Evolutionary conservation across 2,888 invertebrate species (phyloP).

Genomic region (Dasypolia templi): DNA sequence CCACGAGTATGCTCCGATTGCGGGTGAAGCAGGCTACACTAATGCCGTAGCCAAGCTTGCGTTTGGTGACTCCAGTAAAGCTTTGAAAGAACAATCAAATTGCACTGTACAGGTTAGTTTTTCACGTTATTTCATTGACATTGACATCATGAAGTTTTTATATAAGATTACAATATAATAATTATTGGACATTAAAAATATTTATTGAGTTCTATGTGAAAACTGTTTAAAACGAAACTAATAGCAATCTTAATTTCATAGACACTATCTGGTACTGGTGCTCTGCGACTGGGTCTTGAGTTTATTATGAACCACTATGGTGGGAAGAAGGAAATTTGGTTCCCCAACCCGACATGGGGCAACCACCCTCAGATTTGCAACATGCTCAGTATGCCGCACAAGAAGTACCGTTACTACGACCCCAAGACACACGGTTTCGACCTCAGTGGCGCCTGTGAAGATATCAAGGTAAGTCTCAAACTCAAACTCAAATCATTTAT

Average conservation of each 20-base stretch:
- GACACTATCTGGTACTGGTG: conserved; percentile 99
- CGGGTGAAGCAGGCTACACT: conserved; percentile 96
- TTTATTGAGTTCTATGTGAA: too few species aligned
- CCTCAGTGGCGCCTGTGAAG: conserved; percentile 96
- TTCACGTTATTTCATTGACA: not conserved
- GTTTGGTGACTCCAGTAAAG: conserved; percentile 94
- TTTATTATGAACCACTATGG: conserved; percentile 96
- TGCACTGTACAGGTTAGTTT: conserved; percentile 93
- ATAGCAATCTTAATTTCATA: conserved; percentile 83
- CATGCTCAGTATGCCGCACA: conserved; percentile 95
- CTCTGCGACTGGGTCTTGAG: conserved; percentile 97
- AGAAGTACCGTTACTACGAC: conserved; percentile 98
- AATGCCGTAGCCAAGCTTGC: conserved; percentile 96
- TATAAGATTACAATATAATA: not conserved
- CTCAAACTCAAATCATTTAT: too few species aligned
- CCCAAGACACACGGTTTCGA: conserved; percentile 98
- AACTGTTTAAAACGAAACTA: not conserved
- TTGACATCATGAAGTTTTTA: not conserved
- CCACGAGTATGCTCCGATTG: conserved; percentile 98
- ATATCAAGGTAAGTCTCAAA: conserved; percentile 95
- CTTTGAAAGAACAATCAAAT: conserved; percentile 92
- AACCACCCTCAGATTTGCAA: conserved; percentile 99
- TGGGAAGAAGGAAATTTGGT: conserved; percentile 95
- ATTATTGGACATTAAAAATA: not conserved
- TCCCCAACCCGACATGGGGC: conserved; percentile 99